Conservation (phyloP, 2,888 invertebrate genomes). For the Hyles lineata region DNA sequence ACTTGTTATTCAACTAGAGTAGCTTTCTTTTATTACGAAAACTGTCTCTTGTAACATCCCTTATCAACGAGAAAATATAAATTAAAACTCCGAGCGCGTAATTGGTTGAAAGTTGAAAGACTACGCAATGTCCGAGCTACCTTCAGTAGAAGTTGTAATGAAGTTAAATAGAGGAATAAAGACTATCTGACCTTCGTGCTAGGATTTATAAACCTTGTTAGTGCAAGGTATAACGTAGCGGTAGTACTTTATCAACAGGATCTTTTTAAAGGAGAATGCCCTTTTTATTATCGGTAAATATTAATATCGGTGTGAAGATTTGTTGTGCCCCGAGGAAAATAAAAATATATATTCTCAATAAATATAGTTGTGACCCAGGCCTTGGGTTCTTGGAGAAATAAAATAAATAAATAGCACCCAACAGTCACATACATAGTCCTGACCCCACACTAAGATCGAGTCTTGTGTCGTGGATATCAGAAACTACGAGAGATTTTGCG, state of each 20-base stretch:
- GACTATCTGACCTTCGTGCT: not conserved
- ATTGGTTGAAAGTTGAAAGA: slow-evolving; percentile 4
- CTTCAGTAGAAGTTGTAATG: slow-evolving; percentile 2
- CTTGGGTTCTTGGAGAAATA: too few species aligned
- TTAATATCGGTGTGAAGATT: too few species aligned
- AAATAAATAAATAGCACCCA: too few species aligned
- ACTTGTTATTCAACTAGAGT: not conserved
- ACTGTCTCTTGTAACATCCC: not conserved
- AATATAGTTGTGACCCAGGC: too few species aligned
- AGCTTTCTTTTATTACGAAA: not conserved
- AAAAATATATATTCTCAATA: too few species aligned
- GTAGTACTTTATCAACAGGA: slow-evolving; percentile 3
- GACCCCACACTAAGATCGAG: too few species aligned
- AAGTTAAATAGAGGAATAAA: not conserved
- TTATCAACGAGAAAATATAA: not conserved
- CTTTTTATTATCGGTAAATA: too few species aligned
- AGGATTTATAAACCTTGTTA: not conserved
- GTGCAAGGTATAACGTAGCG: not conserved
- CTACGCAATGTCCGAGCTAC: not conserved
- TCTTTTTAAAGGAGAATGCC: not conserved
- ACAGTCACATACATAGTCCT: too few species aligned
- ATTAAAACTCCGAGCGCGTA: not conserved
- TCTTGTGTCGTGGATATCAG: too few species aligned
- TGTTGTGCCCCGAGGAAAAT: too few species aligned
- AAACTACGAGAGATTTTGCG: too few species aligned